phyloP scores from a whole-genome alignment of 2,888 invertebrate species.

The Acleris sparsana region DNA sequence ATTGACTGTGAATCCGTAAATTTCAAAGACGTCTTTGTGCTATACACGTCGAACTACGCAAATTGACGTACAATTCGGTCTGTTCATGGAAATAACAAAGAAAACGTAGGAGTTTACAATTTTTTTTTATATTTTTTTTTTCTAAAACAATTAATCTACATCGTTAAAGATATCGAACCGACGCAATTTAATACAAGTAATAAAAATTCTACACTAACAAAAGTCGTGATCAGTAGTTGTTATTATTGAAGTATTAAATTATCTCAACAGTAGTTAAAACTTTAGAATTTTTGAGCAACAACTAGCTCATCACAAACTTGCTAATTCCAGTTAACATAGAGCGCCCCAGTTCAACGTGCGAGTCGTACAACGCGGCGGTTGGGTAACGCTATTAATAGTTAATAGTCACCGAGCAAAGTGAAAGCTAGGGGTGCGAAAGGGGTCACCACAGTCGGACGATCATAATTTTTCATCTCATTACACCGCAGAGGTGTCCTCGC shows the following conservation, averaged over 20 bases:
- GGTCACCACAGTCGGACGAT: conserved; percentile 74
- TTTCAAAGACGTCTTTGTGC: conserved; percentile 21
- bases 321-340: no score
- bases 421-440: conserved; percentile 68
- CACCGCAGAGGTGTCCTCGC: conserved; percentile 54
- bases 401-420: conserved; percentile 64
- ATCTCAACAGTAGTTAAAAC: not conserved
- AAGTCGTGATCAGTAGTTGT: not conserved
- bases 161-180: no score
- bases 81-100: not conserved
- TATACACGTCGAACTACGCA: conserved; percentile 1
- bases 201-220: no score
- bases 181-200: no score
- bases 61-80: conserved; percentile 12
- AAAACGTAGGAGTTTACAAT: no score
- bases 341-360: no score
- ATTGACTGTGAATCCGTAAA: conserved; percentile 18
- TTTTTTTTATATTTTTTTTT: no score
- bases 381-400: conserved; percentile 50
- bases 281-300: not conserved
- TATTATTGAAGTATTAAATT: not conserved
- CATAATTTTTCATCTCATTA: conserved; percentile 80
- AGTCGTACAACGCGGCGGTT: not conserved
- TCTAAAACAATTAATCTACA: no score
- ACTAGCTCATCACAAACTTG: not conserved